Conservation (phyloP, 2,113 vertebrate genomes). For the Ctenomys sociabilis region DNA sequence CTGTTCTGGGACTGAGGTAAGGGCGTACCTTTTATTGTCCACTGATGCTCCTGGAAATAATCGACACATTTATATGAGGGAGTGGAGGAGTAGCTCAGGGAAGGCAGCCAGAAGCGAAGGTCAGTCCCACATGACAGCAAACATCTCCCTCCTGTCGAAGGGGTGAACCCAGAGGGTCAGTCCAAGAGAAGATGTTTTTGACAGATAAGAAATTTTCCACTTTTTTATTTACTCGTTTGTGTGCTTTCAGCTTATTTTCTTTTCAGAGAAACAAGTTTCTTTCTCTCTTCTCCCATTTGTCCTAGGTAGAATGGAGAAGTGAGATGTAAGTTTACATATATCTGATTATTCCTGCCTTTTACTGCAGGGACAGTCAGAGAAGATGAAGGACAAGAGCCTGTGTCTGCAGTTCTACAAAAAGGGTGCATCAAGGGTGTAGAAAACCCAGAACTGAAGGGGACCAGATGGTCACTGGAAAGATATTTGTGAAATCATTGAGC, state of each 20-base stretch:
- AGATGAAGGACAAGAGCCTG: not conserved
- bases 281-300: not conserved
- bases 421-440: not conserved
- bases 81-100: slow-evolving; percentile 44
- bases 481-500: not conserved
- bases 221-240: not conserved
- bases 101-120: slow-evolving; percentile 58
- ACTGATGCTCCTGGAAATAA: slow-evolving; percentile 71
- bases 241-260: not conserved
- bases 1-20: slow-evolving; percentile 72
- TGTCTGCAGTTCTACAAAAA: not conserved
- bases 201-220: not conserved
- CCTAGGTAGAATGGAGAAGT: not conserved
- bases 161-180: not conserved
- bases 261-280: not conserved
- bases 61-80: slow-evolving; percentile 50
- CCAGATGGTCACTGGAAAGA: not conserved
- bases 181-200: slow-evolving; percentile 2
- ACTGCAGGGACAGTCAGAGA: not conserved
- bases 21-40: slow-evolving; percentile 74
- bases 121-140: not conserved
- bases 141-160: not conserved
- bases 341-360: not conserved
- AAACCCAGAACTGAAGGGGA: not conserved
- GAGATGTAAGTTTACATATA: not conserved